Percentiles rank a stretch among this genome's conserved stretches.
phyloP scores from a whole-genome alignment of 2,113 vertebrate species.

The Antigone vipio region DNA sequence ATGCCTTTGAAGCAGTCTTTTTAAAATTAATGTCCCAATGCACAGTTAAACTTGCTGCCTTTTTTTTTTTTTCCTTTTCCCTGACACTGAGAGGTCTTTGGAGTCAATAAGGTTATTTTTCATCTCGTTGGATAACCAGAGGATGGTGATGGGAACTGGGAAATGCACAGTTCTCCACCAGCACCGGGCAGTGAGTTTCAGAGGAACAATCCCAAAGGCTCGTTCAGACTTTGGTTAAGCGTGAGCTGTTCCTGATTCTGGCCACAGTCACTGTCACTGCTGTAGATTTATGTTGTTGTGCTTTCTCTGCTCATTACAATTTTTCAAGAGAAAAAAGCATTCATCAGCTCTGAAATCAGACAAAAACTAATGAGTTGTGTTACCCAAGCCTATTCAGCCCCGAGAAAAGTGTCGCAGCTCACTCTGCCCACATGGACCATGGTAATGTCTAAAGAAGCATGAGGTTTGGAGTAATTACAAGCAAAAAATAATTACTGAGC shows the following conservation, averaged over 20 bases:
- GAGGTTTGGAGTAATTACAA: neutral
- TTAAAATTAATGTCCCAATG: constrained; percentile 50
- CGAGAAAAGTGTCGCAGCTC: neutral
- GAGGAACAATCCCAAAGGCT: neutral
- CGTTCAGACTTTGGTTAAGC: neutral
- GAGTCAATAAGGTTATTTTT: constrained; percentile 34
- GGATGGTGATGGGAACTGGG: neutral
- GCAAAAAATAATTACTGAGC: neutral
- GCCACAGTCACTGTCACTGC: neutral
- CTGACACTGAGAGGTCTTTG: constrained; percentile 3
- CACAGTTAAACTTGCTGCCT: neutral
- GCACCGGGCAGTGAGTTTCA: neutral
- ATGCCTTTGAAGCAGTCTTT: constrained; percentile 50
- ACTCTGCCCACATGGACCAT: neutral
- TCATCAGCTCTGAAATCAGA: constrained; percentile 44
- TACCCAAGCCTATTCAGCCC: neutral
- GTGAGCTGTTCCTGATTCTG: neutral
- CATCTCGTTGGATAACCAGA: neutral
- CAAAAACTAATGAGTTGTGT: constrained; percentile 1
- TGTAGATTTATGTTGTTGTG: constrained; percentile 22
- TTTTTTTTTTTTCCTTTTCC: neutral
- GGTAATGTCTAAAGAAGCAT: neutral
- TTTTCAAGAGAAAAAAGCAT: constrained; percentile 41
- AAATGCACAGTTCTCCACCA: neutral
- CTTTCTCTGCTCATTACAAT: constrained; percentile 44